These are phyloP conservation scores for Atta cephalotes DNA, from an alignment of 1,140 invertebrate species.

Conservation along the genomic window DNA sequence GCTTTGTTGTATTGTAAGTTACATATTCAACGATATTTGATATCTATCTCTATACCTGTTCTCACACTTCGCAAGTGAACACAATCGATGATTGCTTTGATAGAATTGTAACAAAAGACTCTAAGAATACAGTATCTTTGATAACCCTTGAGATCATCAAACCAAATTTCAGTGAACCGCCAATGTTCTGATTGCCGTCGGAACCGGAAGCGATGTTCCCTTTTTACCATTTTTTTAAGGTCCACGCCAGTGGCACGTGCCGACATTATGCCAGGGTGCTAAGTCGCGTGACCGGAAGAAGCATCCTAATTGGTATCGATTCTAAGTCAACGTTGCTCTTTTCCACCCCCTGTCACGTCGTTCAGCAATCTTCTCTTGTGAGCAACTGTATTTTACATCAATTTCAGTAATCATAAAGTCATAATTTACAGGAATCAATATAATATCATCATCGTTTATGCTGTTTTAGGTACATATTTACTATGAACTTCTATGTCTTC, in stretches of 20 bases:
- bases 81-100: not conserved
- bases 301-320: slow-evolving; percentile 87
- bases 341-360: slow-evolving; percentile 23
- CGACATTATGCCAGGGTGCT: slow-evolving; percentile 78
- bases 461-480: not conserved
- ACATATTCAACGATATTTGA: not conserved
- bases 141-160: slow-evolving; percentile 79
- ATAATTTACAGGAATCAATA: not conserved
- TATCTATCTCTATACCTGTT: not conserved
- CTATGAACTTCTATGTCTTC: not conserved
- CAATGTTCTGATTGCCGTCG: slow-evolving; percentile 65
- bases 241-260: slow-evolving; percentile 80
- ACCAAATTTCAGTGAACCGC: slow-evolving; percentile 61
- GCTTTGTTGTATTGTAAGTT: not conserved
- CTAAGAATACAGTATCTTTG: not conserved
- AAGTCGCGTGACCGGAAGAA: slow-evolving; percentile 85
- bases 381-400: not conserved
- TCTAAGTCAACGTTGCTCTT: slow-evolving; percentile 67
- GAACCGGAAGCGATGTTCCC: slow-evolving; percentile 77
- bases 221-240: slow-evolving; percentile 77
- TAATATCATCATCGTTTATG: not conserved
- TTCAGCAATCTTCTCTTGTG: not conserved
- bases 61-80: slow-evolving; percentile 31
- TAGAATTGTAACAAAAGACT: not conserved
- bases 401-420: not conserved